These are phyloP conservation scores for Keiferia lycopersicella DNA, from an alignment of 2,888 invertebrate species.

Conservation along the genomic window DNA sequence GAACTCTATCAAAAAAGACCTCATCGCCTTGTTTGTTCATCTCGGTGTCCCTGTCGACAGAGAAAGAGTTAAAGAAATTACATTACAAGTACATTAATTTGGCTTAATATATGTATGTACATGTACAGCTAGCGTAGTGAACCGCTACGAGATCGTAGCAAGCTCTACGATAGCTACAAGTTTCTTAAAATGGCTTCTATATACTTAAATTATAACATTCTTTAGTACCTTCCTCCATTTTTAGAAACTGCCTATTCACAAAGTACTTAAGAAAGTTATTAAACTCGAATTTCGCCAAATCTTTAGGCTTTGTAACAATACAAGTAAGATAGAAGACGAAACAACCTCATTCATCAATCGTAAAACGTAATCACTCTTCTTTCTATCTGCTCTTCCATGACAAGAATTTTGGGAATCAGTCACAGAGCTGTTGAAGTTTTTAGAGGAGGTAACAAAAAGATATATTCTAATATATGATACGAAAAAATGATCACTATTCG, in stretches of 20 bases:
- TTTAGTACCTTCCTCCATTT: background rate
- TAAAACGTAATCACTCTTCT: conserved; percentile 54
- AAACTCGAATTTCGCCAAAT: background rate
- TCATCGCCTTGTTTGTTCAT: no score
- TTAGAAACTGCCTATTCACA: background rate
- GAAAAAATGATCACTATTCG: no score
- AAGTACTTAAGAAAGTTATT: background rate
- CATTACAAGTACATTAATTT: no score
- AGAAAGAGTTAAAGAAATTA: no score
- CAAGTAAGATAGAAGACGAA: conserved; percentile 33
- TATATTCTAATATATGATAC: no score
- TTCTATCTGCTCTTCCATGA: conserved; percentile 27
- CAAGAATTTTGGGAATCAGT: conserved; percentile 36
- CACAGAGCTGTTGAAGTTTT: background rate
- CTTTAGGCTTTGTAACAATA: background rate
- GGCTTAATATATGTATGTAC: no score
- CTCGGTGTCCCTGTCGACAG: no score
- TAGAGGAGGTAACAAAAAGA: background rate
- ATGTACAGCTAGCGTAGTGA: background rate
- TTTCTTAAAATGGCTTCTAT: no score
- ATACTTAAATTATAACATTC: no score
- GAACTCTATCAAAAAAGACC: no score
- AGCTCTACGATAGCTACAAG: no score
- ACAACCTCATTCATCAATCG: conserved; percentile 51
- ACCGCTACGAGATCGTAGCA: background rate